These are phyloP conservation scores for Branchinecta lindahli DNA, from an alignment of 1,140 invertebrate genomes.

Conservation along the genomic window DNA sequence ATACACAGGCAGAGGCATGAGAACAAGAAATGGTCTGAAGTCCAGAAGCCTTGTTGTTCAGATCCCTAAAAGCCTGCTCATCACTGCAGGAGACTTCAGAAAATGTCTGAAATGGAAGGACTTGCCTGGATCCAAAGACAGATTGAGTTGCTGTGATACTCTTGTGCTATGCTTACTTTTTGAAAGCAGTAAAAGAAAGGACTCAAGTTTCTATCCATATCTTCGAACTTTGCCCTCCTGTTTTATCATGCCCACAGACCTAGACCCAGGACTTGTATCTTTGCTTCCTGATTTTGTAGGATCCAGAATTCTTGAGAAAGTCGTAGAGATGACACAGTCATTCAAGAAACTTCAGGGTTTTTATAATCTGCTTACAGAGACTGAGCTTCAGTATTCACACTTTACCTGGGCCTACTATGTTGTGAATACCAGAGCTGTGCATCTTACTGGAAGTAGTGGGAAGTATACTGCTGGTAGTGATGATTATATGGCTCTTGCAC, in stretches of 20 bases:
- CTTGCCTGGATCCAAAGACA: background rate
- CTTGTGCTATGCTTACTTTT: background rate
- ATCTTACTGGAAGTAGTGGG: background rate
- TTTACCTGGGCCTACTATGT: slow-evolving; percentile 5
- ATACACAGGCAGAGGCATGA: background rate
- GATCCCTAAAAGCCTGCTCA: background rate
- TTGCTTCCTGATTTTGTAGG: background rate
- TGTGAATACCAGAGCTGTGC: slow-evolving; percentile 1
- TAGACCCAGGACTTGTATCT: background rate
- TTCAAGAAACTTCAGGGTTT: background rate
- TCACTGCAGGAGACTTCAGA: background rate
- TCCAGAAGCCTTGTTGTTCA: background rate
- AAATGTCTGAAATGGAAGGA: background rate
- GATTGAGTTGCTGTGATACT: background rate
- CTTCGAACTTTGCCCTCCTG: background rate
- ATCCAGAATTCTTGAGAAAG: background rate
- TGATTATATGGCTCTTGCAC: slow-evolving; percentile 35
- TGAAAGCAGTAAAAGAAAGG: background rate
- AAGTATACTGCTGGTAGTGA: slow-evolving; percentile 17
- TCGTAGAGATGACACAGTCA: background rate
- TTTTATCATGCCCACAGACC: background rate
- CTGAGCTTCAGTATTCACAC: background rate
- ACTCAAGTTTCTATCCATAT: background rate
- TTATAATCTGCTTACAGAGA: background rate
- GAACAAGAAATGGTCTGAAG: background rate